A percentile compares a stretch with the other conserved stretches of the same genome.
Conservation (phyloP, 2,113 vertebrate species). For the Scopus umbretta region DNA sequence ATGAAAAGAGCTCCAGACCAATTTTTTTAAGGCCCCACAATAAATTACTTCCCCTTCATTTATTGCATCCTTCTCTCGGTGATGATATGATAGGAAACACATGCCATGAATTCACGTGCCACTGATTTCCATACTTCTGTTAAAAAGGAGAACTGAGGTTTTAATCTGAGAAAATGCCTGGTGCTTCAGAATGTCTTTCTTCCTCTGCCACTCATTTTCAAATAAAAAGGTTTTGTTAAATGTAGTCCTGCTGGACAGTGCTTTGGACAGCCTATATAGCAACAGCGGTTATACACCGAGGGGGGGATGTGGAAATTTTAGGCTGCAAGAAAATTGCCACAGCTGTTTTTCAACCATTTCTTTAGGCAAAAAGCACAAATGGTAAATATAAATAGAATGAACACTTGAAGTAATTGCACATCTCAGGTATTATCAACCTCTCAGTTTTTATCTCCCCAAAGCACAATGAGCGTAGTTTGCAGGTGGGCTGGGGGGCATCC, state of each 20-base stretch:
- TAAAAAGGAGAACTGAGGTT: background rate
- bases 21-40: background rate
- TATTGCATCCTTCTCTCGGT: background rate
- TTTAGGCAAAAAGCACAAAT: background rate
- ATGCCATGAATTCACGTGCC: background rate
- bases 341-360: background rate
- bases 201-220: background rate
- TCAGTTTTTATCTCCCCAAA: background rate
- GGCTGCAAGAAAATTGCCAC: background rate
- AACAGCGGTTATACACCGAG: background rate
- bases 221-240: background rate
- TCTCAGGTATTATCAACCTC: background rate
- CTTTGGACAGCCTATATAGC: background rate
- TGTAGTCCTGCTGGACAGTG: background rate
- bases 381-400: background rate
- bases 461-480: background rate
- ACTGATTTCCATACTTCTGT: background rate
- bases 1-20: background rate
- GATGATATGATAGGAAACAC: background rate
- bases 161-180: background rate
- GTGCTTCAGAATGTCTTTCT: background rate
- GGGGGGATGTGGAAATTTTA: background rate
- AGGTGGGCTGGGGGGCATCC: background rate
- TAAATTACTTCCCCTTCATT: background rate
- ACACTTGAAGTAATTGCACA: background rate